Percentiles rank a stretch among this genome's conserved stretches.
phyloP scores from a whole-genome alignment of 2,888 invertebrate genomes.

The Unio delphinus region DNA sequence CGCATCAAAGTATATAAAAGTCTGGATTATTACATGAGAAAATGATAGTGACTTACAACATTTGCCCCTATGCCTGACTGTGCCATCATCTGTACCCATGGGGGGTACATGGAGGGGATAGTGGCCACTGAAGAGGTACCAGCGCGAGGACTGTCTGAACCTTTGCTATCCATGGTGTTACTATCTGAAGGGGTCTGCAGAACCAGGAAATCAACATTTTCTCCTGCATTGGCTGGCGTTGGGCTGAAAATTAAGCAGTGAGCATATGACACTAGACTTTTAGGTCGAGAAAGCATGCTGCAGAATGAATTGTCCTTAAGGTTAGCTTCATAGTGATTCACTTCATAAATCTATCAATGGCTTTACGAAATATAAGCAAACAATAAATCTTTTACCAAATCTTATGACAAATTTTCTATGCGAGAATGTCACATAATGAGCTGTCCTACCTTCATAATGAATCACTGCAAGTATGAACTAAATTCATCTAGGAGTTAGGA shows the following conservation, averaged over 20 bases:
- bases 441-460: too few relatives aligned
- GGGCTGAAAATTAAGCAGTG: slow-evolving; percentile 27
- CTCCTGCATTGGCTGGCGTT: slow-evolving; percentile 32
- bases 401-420: too few relatives aligned
- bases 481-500: too few relatives aligned
- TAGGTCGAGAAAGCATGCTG: too few relatives aligned
- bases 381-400: too few relatives aligned
- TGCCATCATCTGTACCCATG: slow-evolving; percentile 44
- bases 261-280: too few relatives aligned
- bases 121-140: slow-evolving; percentile 34
- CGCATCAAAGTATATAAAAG: neutral
- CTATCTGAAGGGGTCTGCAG: slow-evolving; percentile 82
- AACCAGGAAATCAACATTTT: slow-evolving; percentile 81
- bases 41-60: slow-evolving; percentile 62
- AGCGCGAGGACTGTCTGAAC: slow-evolving; percentile 45
- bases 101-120: slow-evolving; percentile 49
- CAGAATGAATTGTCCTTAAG: too few relatives aligned
- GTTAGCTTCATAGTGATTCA: too few relatives aligned
- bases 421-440: too few relatives aligned
- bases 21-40: slow-evolving; percentile 5
- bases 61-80: slow-evolving; percentile 68
- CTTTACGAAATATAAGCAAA: too few relatives aligned
- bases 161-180: slow-evolving; percentile 27
- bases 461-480: too few relatives aligned
- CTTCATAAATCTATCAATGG: too few relatives aligned